phyloP scores from a whole-genome alignment of 1,140 invertebrate species.

The Zeugodacus cucurbitae region DNA sequence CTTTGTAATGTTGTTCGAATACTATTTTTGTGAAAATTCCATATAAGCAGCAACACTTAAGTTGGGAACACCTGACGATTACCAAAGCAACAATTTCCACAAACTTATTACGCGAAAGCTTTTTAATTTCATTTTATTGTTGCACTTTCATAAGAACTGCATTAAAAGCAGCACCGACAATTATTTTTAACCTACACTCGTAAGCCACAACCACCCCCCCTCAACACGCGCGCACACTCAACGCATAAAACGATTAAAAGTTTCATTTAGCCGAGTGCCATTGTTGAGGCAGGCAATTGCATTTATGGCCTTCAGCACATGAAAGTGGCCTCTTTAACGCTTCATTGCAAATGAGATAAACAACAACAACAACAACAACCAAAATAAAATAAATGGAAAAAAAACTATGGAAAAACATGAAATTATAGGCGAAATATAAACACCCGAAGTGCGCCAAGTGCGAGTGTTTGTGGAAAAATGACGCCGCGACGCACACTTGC shows the following conservation, averaged over 20 bases:
- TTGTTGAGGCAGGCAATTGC: slow-evolving; percentile 32
- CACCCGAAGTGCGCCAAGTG: not conserved
- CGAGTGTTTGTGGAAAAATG: not conserved
- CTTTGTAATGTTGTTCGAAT: too few species aligned
- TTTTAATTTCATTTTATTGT: too few species aligned
- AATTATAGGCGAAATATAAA: not conserved
- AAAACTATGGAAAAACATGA: not conserved
- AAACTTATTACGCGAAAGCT: too few species aligned
- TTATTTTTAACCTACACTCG: too few species aligned
- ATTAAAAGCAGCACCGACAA: too few species aligned
- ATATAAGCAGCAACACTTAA: too few species aligned
- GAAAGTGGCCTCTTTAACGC: slow-evolving; percentile 16
- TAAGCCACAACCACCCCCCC: too few species aligned
- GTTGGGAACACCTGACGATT: too few species aligned
- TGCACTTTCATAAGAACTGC: too few species aligned
- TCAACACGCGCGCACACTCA: too few species aligned
- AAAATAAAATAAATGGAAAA: not conserved
- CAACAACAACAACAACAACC: not conserved
- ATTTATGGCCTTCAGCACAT: slow-evolving; percentile 27
- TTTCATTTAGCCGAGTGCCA: slow-evolving; percentile 23
- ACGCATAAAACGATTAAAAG: slow-evolving; percentile 2
- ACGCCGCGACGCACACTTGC: not conserved
- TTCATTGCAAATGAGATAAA: slow-evolving; percentile 19
- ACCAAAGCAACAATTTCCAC: too few species aligned
- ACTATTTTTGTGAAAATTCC: too few species aligned